phyloP scores from a whole-genome alignment of 1,140 invertebrate species.

The Copidosoma floridanum region DNA sequence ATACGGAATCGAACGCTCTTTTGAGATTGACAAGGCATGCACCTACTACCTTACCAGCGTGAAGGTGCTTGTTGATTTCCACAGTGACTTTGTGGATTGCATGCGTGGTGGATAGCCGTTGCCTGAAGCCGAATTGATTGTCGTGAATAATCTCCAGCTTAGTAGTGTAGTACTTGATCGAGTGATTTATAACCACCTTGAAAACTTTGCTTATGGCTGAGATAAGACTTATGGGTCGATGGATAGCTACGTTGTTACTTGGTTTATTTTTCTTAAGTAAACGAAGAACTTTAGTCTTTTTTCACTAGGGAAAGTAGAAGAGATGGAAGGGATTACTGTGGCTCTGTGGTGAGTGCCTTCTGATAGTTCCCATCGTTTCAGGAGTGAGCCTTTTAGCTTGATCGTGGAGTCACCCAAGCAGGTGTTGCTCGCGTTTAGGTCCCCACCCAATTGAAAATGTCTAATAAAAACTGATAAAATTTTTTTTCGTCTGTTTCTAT shows the following conservation, averaged over 20 bases:
- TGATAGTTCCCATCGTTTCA: neutral
- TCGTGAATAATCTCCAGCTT: constrained; percentile 31
- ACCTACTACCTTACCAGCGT: constrained; percentile 26
- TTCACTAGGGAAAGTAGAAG: constrained; percentile 23
- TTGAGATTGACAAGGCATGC: constrained; percentile 39
- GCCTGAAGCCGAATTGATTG: constrained; percentile 27
- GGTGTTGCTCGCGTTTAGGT: neutral
- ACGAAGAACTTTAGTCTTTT: neutral
- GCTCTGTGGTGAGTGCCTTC: neutral
- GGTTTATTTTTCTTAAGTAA: neutral
- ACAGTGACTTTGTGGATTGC: constrained; percentile 18
- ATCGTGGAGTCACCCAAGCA: neutral
- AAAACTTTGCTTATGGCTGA: constrained; percentile 27
- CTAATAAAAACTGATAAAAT: too few species aligned
- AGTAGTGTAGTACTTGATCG: neutral
- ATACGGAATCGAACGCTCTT: constrained; percentile 40
- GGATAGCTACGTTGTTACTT: neutral
- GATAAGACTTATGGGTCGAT: constrained; percentile 37
- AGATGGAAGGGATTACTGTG: neutral
- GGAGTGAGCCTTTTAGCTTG: neutral
- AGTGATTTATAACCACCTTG: constrained; percentile 21
- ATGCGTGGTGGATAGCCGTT: constrained; percentile 16
- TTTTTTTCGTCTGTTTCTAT: too few species aligned
- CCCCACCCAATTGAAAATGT: too few species aligned
- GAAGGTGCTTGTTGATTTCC: constrained; percentile 14